phyloP scores from a whole-genome alignment of 2,797 vertebrate genomes.

The Cuculus canorus region DNA sequence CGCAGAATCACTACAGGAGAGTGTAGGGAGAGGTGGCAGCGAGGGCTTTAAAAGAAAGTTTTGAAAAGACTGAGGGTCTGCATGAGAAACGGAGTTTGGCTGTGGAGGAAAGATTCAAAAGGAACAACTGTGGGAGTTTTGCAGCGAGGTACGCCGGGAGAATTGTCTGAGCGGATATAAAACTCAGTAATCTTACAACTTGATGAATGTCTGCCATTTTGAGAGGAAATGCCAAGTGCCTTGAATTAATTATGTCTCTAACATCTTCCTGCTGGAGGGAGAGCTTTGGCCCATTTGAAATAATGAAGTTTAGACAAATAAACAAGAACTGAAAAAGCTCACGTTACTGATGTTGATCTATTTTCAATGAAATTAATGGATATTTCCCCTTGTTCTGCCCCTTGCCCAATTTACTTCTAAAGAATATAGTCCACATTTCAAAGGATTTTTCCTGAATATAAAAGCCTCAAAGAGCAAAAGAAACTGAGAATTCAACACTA shows the following conservation, averaged over 20 bases:
- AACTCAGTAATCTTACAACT: neutral
- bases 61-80: neutral
- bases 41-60: neutral
- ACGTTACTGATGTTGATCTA: neutral
- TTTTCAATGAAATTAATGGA: neutral
- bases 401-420: neutral
- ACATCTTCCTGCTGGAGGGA: constrained; percentile 26
- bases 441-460: neutral
- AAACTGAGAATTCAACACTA: neutral
- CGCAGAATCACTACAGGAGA: neutral
- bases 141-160: neutral
- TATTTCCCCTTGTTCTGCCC: neutral
- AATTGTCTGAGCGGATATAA: accelerated
- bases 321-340: constrained; percentile 26
- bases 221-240: constrained; percentile 52
- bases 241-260: constrained; percentile 48
- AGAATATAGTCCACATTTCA: neutral
- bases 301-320: constrained; percentile 43
- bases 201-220: constrained; percentile 51
- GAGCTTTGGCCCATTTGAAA: constrained; percentile 22
- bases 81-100: neutral
- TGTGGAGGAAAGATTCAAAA: neutral
- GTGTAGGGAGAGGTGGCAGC: neutral
- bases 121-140: accelerated
- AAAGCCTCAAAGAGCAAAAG: neutral